Percentiles rank a stretch among this genome's conserved stretches.
Evolutionary conservation across 1,140 invertebrate genomes (phyloP).

Genomic region (Armadillidium nasatum): DNA sequence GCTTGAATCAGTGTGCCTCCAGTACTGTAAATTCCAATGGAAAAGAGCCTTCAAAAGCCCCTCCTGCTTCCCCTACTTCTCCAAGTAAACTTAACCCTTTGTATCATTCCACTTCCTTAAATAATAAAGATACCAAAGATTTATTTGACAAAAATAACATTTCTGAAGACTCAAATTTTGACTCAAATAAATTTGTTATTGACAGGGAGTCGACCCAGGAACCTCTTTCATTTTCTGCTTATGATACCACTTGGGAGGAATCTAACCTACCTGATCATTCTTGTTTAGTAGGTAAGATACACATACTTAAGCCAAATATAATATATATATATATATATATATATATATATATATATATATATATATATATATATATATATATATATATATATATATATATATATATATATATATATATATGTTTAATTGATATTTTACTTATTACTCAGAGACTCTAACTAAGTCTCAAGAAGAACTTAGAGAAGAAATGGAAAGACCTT

Average conservation of each 20-base stretch:
- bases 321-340: conserved; percentile 18
- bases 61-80: neutral
- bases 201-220: neutral
- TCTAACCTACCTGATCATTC: too few relatives aligned
- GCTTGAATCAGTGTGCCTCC: neutral
- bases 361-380: conserved; percentile 18
- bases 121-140: neutral
- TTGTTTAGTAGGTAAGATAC: too few relatives aligned
- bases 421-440: too few relatives aligned
- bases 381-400: conserved; percentile 8
- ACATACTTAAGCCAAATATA: neutral
- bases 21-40: neutral
- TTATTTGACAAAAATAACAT: neutral
- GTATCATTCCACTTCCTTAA: neutral
- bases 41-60: neutral
- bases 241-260: too few relatives aligned
- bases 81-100: neutral
- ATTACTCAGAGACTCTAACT: too few relatives aligned
- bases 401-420: conserved; percentile 16
- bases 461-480: too few relatives aligned
- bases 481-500: too few relatives aligned
- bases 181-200: neutral
- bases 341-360: too few relatives aligned
- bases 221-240: too few relatives aligned
- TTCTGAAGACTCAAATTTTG: neutral